A percentile compares a stretch with the other conserved stretches of the same genome.
phyloP scores from a whole-genome alignment of 2,797 vertebrate species.

The Rhabdophis nuchalis region DNA sequence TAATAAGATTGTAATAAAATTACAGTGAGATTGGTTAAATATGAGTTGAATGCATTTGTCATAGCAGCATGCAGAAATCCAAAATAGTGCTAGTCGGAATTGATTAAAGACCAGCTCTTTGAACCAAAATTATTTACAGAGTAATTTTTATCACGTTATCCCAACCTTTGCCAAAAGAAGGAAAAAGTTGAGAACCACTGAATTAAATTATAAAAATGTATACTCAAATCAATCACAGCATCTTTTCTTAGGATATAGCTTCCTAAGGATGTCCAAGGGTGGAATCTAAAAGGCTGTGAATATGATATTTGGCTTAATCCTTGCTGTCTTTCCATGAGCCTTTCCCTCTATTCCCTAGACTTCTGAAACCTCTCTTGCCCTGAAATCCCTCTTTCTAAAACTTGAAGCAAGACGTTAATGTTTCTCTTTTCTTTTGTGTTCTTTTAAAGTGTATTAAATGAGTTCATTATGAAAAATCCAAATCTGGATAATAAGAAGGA shows the following conservation, averaged over 20 bases:
- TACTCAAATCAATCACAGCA: neutral
- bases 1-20: too few species aligned
- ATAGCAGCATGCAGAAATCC: neutral
- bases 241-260: neutral
- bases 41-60: neutral
- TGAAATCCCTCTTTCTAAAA: neutral
- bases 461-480: conserved; percentile 98
- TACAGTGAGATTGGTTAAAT: too few species aligned
- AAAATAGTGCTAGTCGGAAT: neutral
- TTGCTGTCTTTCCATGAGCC: neutral
- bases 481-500: conserved; percentile 97
- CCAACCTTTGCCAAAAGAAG: neutral
- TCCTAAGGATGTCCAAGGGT: neutral
- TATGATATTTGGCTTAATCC: neutral
- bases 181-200: neutral
- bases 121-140: too few species aligned
- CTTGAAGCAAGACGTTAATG: conserved; percentile 7
- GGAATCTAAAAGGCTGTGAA: neutral
- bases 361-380: neutral
- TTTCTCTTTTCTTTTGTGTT: neutral
- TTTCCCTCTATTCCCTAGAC: neutral
- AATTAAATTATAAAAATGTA: neutral
- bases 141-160: too few species aligned
- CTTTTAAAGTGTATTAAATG: conserved; percentile 86
- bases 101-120: neutral